phyloP scores from a whole-genome alignment of 1,140 invertebrate species.

The Drusus annulatus region DNA sequence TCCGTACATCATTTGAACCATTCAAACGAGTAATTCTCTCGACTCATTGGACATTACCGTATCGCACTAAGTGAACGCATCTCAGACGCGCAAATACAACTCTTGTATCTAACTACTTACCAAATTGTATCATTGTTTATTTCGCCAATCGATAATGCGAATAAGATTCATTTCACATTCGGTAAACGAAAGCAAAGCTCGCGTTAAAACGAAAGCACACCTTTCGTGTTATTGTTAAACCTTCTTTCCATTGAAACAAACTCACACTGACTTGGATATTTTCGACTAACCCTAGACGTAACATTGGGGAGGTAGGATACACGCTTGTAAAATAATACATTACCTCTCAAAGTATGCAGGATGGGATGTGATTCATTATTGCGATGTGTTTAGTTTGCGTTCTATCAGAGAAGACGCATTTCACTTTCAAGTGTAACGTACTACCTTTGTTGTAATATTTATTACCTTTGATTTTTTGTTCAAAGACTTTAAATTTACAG shows the following conservation, averaged over 20 bases:
- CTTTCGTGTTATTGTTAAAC: not conserved
- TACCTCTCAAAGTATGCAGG: not conserved
- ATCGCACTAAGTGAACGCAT: not conserved
- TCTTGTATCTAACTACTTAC: not conserved
- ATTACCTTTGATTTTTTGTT: too few relatives aligned
- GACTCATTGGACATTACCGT: not conserved
- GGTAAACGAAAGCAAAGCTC: not conserved
- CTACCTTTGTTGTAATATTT: too few relatives aligned
- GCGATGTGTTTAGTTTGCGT: too few relatives aligned
- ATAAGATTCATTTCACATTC: not conserved
- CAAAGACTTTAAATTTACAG: too few relatives aligned
- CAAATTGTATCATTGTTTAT: not conserved
- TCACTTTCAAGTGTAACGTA: too few relatives aligned
- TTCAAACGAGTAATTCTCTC: slow-evolving; percentile 4
- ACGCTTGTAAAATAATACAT: too few relatives aligned
- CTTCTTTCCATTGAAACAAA: slow-evolving; percentile 17
- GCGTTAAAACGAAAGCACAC: not conserved
- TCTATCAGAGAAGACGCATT: too few relatives aligned
- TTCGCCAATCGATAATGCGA: not conserved
- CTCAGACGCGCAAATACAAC: not conserved
- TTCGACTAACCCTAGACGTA: not conserved
- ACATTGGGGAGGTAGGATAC: too few relatives aligned
- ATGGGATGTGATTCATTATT: too few relatives aligned
- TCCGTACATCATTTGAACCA: slow-evolving; percentile 1
- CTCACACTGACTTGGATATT: not conserved